These are phyloP conservation scores for Sphinx pinastri DNA, from an alignment of 2,888 invertebrate species.

Conservation along the genomic window DNA sequence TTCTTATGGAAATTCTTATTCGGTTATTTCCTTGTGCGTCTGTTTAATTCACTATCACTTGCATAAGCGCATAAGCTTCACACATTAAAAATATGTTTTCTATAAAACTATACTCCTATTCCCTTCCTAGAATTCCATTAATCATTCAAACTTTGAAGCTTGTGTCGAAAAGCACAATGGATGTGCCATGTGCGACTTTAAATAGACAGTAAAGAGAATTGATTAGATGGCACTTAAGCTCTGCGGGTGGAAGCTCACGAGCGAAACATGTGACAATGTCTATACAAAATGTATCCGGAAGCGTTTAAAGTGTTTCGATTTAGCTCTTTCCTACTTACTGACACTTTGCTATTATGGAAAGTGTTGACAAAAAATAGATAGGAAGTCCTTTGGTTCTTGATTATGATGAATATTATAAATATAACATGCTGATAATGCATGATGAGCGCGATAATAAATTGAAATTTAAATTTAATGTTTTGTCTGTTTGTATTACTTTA, in stretches of 20 bases:
- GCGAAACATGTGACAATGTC: slow-evolving; percentile 14
- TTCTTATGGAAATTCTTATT: too few relatives aligned
- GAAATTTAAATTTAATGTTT: too few relatives aligned
- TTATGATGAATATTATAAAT: too few relatives aligned
- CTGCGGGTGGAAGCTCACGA: slow-evolving; percentile 2
- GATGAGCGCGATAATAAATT: too few relatives aligned
- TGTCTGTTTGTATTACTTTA: too few relatives aligned
- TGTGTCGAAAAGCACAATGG: background rate
- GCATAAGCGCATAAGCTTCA: too few relatives aligned
- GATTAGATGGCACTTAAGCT: slow-evolving; percentile 2
- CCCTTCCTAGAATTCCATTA: background rate
- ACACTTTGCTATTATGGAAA: background rate
- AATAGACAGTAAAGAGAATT: background rate
- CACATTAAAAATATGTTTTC: too few relatives aligned
- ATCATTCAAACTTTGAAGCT: background rate
- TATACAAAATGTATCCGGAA: slow-evolving; percentile 3
- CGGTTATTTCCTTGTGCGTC: too few relatives aligned
- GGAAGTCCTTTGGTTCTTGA: too few relatives aligned
- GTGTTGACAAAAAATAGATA: background rate
- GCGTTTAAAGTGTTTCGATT: slow-evolving; percentile 5
- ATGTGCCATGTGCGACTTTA: background rate
- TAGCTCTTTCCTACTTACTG: slow-evolving; percentile 21
- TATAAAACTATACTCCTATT: background rate
- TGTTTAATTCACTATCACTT: too few relatives aligned
- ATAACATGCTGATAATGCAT: too few relatives aligned